Percentiles rank a stretch among this genome's conserved stretches.
Evolutionary conservation across 1,140 invertebrate genomes (phyloP).

Genomic region (Drosophila miranda): DNA sequence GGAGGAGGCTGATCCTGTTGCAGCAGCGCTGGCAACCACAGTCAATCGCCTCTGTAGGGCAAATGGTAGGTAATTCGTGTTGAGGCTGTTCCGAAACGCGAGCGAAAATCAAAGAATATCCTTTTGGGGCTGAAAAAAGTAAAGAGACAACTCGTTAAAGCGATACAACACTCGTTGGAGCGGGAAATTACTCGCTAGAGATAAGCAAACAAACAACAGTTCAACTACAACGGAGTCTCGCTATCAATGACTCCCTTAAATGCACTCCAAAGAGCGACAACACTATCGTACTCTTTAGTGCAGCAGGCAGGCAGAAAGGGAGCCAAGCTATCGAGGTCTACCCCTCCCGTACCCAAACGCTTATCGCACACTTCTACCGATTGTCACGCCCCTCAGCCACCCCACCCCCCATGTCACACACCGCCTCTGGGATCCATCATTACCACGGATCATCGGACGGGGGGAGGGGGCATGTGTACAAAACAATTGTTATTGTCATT

Average conservation of each 20-base stretch:
- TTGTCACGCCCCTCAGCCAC: slow-evolving; percentile 6
- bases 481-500: slow-evolving; percentile 64
- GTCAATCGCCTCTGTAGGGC: slow-evolving; percentile 73
- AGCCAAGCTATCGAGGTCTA: background rate
- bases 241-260: too few relatives aligned
- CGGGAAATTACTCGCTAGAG: too few relatives aligned
- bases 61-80: slow-evolving; percentile 79
- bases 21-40: slow-evolving; percentile 63
- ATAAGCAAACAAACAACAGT: too few relatives aligned
- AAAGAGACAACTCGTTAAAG: background rate
- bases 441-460: slow-evolving; percentile 5
- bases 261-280: too few relatives aligned
- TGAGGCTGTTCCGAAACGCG: slow-evolving; percentile 69
- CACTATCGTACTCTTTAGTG: too few relatives aligned
- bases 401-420: too few relatives aligned
- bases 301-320: background rate
- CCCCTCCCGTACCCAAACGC: background rate
- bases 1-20: slow-evolving; percentile 53
- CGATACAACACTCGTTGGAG: too few relatives aligned
- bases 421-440: background rate
- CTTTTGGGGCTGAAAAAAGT: slow-evolving; percentile 10
- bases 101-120: slow-evolving; percentile 18
- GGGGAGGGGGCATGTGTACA: slow-evolving; percentile 1
- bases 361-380: slow-evolving; percentile 36
- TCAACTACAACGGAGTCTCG: too few relatives aligned